Evolutionary conservation across 2,888 invertebrate species (phyloP).

Genomic region (Junonia oenone): DNA sequence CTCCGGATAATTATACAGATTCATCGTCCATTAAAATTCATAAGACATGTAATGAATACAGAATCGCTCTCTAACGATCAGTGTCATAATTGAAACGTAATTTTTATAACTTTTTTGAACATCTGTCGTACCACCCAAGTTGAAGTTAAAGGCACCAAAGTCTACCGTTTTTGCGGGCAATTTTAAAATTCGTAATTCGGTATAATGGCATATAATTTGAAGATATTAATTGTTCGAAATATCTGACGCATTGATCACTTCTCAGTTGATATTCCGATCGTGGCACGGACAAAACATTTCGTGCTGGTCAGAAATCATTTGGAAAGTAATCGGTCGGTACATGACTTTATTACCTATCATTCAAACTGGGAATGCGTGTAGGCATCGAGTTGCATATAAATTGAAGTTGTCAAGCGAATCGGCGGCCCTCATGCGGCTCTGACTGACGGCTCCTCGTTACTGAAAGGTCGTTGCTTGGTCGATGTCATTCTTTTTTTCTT

Average conservation of each 20-base stretch:
- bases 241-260: slow-evolving; percentile 14
- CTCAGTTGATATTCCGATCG: neutral
- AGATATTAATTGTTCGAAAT: slow-evolving; percentile 28
- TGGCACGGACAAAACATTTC: neutral
- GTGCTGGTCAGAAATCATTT: slow-evolving; percentile 27
- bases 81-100: slow-evolving; percentile 53
- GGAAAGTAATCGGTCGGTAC: slow-evolving; percentile 30
- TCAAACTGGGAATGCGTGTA: slow-evolving; percentile 41
- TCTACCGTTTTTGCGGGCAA: slow-evolving; percentile 23
- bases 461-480: slow-evolving; percentile 62
- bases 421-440: slow-evolving; percentile 36
- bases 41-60: slow-evolving; percentile 47
- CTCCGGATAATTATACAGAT: slow-evolving; percentile 25
- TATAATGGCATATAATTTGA: slow-evolving; percentile 29
- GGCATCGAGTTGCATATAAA: slow-evolving; percentile 60
- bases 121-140: slow-evolving; percentile 62
- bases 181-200: slow-evolving; percentile 28
- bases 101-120: slow-evolving; percentile 49
- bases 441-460: slow-evolving; percentile 71
- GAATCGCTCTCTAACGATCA: slow-evolving; percentile 49
- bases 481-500: slow-evolving; percentile 43
- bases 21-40: slow-evolving; percentile 51
- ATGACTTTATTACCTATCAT: slow-evolving; percentile 47
- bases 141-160: slow-evolving; percentile 25
- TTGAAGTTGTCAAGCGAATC: slow-evolving; percentile 56